Base-by-base conservation (phyloP, 2,113 vertebrate species). In the Pholis gunnellus region DNA sequence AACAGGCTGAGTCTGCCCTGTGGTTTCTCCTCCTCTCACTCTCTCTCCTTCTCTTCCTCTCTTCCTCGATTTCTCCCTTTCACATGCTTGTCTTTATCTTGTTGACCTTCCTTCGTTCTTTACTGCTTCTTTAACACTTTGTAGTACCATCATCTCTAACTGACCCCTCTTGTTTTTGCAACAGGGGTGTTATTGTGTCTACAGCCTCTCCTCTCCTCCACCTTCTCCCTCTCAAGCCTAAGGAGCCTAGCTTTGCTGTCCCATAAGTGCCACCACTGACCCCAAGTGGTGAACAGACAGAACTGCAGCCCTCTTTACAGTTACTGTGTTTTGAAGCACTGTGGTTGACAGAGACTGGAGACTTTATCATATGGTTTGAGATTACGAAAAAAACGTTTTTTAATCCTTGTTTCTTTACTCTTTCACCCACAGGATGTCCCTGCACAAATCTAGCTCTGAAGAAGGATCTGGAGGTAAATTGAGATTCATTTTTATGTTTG, bases 381-480 rank as follows among this genome's bases (percentile, higher is more conserved):
- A 31, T 15, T 22, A 6, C 22, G 27, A 50, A 36, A 2, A 31
- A 22, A 34, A 34, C 34, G 17, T 63, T 59, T 61, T 56, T 27
- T 54, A 3, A 67, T 25, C 36, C 0, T 52, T 66, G 31, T 64
- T 5, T 66, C 2, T 75, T 54, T 31, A 15, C 29, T 78, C 87
- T 84, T 83, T 89, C 90, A 87, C 80, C 89, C 83, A 67, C 89
- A 99, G 98, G 91, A 93, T 96, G 69, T 92, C 97, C 38, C 95
- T 99, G 90, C 97, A 97, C 94, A 99, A 99, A 94, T 99, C 97
- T 79, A 97, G 95, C 92, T 99, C 97, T 0, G 98, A 99, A 93
- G 98, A 99, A 89, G 94, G 97, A 81, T 96, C 96, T 87, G 96
- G 97, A 95, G 97, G 97, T 98, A 87, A 96, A 94, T 94, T 38